Conservation (phyloP, 2,888 invertebrate genomes). For the Punctoribates punctum region DNA sequence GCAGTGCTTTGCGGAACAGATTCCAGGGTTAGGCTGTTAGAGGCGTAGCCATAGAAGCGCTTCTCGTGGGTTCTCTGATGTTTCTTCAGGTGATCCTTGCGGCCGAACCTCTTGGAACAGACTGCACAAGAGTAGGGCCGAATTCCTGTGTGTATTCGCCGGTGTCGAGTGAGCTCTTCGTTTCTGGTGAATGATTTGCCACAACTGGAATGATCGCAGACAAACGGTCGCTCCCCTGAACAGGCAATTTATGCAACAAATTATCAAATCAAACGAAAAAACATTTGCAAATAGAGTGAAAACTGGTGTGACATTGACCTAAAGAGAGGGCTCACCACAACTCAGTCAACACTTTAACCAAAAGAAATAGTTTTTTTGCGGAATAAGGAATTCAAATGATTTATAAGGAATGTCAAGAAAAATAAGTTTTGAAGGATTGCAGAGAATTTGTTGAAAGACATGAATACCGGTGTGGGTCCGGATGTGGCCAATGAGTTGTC, state of each 20-base stretch:
- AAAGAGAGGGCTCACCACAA: neutral
- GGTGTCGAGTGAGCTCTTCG: slow-evolving; percentile 85
- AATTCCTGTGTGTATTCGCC: slow-evolving; percentile 80
- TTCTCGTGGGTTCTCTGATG: slow-evolving; percentile 75
- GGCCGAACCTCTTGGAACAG: slow-evolving; percentile 86
- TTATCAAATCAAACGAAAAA: neutral
- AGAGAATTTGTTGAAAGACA: neutral
- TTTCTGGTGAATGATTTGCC: slow-evolving; percentile 87
- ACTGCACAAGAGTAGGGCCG: slow-evolving; percentile 78
- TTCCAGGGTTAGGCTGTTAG: neutral
- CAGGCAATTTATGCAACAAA: neutral
- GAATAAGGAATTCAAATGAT: neutral
- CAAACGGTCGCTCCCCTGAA: slow-evolving; percentile 76
- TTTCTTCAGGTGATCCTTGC: slow-evolving; percentile 90
- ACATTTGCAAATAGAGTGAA: slow-evolving; percentile 45
- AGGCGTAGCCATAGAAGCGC: neutral
- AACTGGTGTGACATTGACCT: slow-evolving; percentile 18
- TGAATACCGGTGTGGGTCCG: slow-evolving; percentile 74
- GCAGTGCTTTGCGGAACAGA: neutral
- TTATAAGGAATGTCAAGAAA: neutral
- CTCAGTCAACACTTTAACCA: neutral
- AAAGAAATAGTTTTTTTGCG: neutral
- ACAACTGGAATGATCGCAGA: slow-evolving; percentile 77
- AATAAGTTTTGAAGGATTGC: neutral
- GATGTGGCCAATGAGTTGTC: slow-evolving; percentile 82